A percentile compares a stretch with the other conserved stretches of the same genome.
phyloP scores from a whole-genome alignment of 1,140 invertebrate genomes.

The Bombus confusus region DNA sequence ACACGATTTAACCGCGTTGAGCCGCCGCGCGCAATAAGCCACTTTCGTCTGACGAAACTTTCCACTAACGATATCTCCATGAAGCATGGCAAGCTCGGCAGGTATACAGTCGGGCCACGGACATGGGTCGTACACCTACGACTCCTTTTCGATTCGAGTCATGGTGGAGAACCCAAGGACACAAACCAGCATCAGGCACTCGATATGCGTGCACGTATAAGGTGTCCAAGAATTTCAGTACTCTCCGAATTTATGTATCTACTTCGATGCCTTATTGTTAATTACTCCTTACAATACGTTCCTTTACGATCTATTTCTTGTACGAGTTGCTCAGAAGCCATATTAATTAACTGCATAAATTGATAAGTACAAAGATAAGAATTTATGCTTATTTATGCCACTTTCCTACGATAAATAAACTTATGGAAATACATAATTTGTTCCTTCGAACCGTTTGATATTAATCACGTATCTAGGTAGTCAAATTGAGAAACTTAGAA shows the following conservation, averaged over 20 bases:
- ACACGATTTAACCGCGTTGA: conserved; percentile 20
- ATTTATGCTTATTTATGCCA: background rate
- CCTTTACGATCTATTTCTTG: background rate
- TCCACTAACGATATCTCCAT: conserved; percentile 61
- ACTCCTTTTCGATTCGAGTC: conserved; percentile 67
- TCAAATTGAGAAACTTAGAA: background rate
- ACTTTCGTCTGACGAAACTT: conserved; percentile 64
- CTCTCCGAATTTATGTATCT: too few relatives aligned
- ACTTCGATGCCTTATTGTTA: background rate
- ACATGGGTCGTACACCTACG: conserved; percentile 62
- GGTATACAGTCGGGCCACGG: conserved; percentile 53
- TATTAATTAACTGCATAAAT: too few relatives aligned
- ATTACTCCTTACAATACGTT: background rate
- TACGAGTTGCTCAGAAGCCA: too few relatives aligned
- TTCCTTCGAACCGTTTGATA: background rate
- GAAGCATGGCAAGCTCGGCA: conserved; percentile 53
- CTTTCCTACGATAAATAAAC: background rate
- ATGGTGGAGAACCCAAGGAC: conserved; percentile 63
- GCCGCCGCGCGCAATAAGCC: conserved; percentile 40
- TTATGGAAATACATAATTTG: background rate
- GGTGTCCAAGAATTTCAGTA: conserved; percentile 23
- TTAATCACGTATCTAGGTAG: background rate
- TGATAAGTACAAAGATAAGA: too few relatives aligned
- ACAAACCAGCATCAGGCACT: conserved; percentile 36
- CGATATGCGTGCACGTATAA: conserved; percentile 19